These are phyloP conservation scores for Calidris pugnax DNA, from an alignment of 2,113 vertebrate genomes.

Conservation along the genomic window DNA sequence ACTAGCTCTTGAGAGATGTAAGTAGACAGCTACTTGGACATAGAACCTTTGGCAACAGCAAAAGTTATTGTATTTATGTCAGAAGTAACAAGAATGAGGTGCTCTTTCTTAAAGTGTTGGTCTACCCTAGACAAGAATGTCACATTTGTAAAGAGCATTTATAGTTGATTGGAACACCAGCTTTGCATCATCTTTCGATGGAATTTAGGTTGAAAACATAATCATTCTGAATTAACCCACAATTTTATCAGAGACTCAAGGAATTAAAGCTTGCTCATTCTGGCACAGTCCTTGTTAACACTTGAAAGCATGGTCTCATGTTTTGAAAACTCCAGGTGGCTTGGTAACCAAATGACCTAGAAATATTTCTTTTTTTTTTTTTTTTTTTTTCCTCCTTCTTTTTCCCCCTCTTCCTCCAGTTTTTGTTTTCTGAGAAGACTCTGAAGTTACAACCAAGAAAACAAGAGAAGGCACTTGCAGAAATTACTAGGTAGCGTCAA, in stretches of 20 bases:
- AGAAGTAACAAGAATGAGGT: neutral
- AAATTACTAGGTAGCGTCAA: neutral
- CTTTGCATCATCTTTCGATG: neutral
- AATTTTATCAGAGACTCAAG: neutral
- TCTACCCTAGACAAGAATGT: neutral
- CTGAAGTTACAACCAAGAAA: neutral
- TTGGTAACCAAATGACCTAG: neutral
- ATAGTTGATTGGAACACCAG: neutral
- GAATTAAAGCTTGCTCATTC: neutral
- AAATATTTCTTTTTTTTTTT: neutral
- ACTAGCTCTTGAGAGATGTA: neutral
- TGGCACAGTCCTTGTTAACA: neutral
- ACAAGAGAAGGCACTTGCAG: neutral
- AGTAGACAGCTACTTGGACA: neutral
- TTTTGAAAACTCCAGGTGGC: neutral
- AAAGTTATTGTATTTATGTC: neutral
- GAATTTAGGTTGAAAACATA: neutral
- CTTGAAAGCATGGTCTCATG: neutral
- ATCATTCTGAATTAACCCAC: neutral
- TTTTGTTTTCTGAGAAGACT: neutral
- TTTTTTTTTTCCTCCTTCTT: too few relatives aligned
- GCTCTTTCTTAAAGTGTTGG: neutral
- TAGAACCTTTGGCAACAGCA: neutral
- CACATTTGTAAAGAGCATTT: neutral
- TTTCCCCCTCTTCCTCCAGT: neutral